Percentiles rank a stretch among this genome's conserved stretches.
Evolutionary conservation across 2,113 vertebrate species (phyloP).

Genomic region (Mobula birostris): DNA sequence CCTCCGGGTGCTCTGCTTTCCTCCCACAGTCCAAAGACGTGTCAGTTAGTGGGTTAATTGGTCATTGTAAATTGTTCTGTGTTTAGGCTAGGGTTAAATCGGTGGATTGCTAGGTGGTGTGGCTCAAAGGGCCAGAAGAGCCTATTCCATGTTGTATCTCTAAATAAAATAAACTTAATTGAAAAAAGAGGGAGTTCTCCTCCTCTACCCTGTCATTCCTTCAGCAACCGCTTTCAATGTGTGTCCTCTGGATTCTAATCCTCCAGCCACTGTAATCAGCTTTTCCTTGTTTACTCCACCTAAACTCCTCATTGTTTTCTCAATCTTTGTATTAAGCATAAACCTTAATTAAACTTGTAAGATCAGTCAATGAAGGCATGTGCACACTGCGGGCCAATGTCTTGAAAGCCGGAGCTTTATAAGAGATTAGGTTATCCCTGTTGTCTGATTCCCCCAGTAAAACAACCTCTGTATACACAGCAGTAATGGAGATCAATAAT

Average conservation of each 20-base stretch:
- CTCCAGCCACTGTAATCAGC: neutral
- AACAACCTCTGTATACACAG: neutral
- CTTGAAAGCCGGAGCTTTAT: constrained; percentile 11
- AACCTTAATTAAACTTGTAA: neutral
- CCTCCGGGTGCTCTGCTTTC: too few relatives aligned
- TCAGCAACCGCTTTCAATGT: neutral
- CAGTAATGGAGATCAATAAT: constrained; percentile 3
- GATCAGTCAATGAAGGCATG: constrained; percentile 9
- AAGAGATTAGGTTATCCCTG: neutral
- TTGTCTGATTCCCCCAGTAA: neutral
- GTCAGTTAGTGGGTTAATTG: too few relatives aligned
- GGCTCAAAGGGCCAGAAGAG: too few relatives aligned
- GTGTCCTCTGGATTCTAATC: neutral
- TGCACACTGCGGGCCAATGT: neutral
- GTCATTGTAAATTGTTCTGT: too few relatives aligned
- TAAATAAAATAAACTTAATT: too few relatives aligned
- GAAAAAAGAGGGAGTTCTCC: too few relatives aligned
- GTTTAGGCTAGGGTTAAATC: too few relatives aligned
- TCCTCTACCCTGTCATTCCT: too few relatives aligned
- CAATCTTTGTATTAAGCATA: neutral
- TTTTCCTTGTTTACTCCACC: neutral
- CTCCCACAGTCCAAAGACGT: too few relatives aligned
- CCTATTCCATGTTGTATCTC: too few relatives aligned
- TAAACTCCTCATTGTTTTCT: neutral
- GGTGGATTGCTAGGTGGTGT: too few relatives aligned